Conservation (phyloP, 2,797 vertebrate genomes). For the Sylvia borin region DNA sequence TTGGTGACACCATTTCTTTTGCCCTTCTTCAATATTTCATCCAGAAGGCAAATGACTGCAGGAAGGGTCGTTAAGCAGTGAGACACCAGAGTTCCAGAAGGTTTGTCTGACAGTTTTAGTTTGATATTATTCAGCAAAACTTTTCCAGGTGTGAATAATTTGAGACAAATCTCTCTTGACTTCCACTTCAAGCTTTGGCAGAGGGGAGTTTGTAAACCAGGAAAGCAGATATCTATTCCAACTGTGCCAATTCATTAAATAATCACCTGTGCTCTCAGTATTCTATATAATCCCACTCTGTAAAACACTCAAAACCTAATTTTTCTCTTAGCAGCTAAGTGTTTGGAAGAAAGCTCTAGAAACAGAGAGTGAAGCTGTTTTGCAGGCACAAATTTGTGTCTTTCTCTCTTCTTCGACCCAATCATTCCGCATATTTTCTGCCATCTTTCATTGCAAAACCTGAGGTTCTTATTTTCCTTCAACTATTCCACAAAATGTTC, state of each 20-base stretch:
- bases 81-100: not conserved
- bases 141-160: not conserved
- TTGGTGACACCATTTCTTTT: not conserved
- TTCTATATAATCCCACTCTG: not conserved
- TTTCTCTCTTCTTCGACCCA: not conserved
- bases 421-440: not conserved
- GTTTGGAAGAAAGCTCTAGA: not conserved
- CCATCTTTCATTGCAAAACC: not conserved
- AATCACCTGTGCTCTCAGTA: not conserved
- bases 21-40: not conserved
- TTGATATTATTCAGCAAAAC: not conserved
- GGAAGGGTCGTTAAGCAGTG: not conserved
- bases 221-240: not conserved
- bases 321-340: not conserved
- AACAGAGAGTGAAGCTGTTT: not conserved
- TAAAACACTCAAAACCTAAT: not conserved
- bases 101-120: not conserved
- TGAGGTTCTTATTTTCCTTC: not conserved
- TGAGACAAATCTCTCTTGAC: not conserved
- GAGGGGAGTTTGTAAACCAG: not conserved
- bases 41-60: not conserved
- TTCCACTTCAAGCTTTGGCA: not conserved
- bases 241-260: not conserved
- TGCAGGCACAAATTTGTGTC: not conserved
- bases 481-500: not conserved